A percentile compares a stretch with the other conserved stretches of the same genome.
Conservation (phyloP, 2,888 invertebrate species). For the Gisinianus flammeolus region DNA sequence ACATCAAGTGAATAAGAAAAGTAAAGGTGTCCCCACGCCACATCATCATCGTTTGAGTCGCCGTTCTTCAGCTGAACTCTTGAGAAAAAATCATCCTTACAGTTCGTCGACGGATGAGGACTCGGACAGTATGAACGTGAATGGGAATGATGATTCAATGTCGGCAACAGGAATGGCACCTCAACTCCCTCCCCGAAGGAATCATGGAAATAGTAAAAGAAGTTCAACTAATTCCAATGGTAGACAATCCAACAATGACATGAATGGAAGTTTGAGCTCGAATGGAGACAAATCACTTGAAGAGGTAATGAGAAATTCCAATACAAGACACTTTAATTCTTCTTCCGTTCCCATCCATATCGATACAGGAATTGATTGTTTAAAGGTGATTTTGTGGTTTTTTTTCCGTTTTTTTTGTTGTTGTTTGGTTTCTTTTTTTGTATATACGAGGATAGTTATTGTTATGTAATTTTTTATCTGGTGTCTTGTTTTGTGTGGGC, state of each 20-base stretch:
- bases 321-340: slow-evolving; percentile 30
- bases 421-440: slow-evolving; percentile 3
- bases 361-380: slow-evolving; percentile 38
- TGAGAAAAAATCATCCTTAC: slow-evolving; percentile 58
- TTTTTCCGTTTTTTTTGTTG: not conserved
- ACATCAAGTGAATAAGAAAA: slow-evolving; percentile 26
- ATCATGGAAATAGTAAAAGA: slow-evolving; percentile 49
- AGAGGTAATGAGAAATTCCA: slow-evolving; percentile 53
- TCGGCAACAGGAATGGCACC: slow-evolving; percentile 42
- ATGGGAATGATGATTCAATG: slow-evolving; percentile 47
- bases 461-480: not conserved
- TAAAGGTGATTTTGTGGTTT: slow-evolving; percentile 25
- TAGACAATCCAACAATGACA: slow-evolving; percentile 25
- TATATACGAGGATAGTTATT: not conserved
- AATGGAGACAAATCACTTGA: slow-evolving; percentile 55
- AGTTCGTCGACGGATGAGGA: slow-evolving; percentile 58
- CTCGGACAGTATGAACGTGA: slow-evolving; percentile 52
- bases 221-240: slow-evolving; percentile 36
- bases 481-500: not conserved
- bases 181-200: slow-evolving; percentile 55
- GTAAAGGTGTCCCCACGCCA: slow-evolving; percentile 40
- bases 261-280: slow-evolving; percentile 50
- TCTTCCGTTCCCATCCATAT: slow-evolving; percentile 9
- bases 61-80: slow-evolving; percentile 57
- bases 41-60: slow-evolving; percentile 55